Conservation (phyloP, 2,797 vertebrate species). For the Chiroxiphia lanceolata region DNA sequence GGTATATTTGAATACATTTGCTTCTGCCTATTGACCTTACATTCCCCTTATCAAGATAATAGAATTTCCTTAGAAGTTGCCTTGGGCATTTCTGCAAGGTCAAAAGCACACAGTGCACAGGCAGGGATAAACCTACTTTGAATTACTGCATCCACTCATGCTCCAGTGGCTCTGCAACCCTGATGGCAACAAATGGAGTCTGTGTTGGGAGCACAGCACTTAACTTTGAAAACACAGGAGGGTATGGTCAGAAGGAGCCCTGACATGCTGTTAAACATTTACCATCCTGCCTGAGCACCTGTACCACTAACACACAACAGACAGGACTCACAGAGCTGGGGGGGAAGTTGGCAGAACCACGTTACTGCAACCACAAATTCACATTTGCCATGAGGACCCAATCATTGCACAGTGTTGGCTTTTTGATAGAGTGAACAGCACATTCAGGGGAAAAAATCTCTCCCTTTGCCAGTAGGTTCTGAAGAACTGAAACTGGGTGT, state of each 20-base stretch:
- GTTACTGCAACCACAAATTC: accelerated
- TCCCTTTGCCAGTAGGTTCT: background rate
- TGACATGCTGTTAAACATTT: background rate
- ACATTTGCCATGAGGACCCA: background rate
- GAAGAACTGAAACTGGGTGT: background rate
- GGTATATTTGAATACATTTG: background rate
- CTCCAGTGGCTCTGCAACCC: background rate
- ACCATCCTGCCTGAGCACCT: background rate
- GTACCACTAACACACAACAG: accelerated
- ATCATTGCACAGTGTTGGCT: accelerated
- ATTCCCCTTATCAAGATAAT: background rate
- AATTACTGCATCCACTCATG: background rate
- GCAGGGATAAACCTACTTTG: background rate
- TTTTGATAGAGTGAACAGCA: background rate
- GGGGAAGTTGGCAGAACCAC: background rate
- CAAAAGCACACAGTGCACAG: background rate
- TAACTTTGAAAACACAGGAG: background rate
- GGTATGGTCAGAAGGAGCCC: background rate
- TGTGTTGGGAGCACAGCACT: background rate
- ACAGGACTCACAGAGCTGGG: background rate
- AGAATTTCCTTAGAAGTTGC: background rate
- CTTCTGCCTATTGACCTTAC: background rate
- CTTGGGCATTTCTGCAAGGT: conserved; percentile 28
- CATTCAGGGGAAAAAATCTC: background rate
- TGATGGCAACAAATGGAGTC: background rate